phyloP scores from a whole-genome alignment of 2,797 vertebrate species.

The Mycteria americana region DNA sequence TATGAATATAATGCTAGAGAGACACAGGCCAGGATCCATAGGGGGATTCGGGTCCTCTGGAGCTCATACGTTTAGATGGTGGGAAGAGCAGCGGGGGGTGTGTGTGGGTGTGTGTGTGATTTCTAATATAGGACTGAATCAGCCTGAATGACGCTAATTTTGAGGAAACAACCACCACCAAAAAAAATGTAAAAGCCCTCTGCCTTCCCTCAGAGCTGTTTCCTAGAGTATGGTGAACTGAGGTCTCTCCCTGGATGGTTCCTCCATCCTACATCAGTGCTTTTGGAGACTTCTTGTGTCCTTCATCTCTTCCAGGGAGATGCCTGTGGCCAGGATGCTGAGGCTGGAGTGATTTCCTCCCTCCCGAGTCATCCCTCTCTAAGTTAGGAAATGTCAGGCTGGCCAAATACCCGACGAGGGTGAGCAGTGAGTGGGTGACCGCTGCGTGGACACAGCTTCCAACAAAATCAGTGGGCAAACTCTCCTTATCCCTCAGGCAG shows the following conservation, averaged over 20 bases:
- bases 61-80: background rate
- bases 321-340: background rate
- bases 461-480: background rate
- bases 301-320: background rate
- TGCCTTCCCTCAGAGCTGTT: background rate
- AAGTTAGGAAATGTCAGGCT: background rate
- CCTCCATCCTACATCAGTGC: background rate
- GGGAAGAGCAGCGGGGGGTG: background rate
- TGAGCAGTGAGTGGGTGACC: background rate
- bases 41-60: background rate
- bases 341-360: background rate
- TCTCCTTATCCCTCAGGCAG: background rate
- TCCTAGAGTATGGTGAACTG: background rate
- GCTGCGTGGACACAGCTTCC: background rate
- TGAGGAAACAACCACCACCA: background rate
- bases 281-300: background rate
- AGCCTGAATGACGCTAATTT: background rate
- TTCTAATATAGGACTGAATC: background rate
- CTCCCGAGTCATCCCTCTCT: background rate
- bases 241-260: background rate
- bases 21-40: background rate
- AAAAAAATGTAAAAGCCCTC: background rate
- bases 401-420: background rate
- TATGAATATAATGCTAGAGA: background rate
- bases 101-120: background rate